These are phyloP conservation scores for Eupithecia inturbata DNA, from an alignment of 2,888 invertebrate genomes.

Conservation along the genomic window DNA sequence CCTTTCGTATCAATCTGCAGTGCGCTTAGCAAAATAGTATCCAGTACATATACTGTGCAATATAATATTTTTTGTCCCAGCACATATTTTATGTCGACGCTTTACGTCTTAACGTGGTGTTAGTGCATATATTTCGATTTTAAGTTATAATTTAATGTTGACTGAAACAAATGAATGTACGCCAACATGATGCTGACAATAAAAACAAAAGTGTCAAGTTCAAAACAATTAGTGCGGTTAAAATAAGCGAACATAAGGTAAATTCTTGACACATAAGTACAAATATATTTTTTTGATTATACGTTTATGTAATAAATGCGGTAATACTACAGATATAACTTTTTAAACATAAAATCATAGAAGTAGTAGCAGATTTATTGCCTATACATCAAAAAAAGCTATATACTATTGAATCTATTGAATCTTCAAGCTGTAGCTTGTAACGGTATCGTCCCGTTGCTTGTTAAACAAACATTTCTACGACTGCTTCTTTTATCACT, in stretches of 20 bases:
- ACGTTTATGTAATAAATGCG: not conserved
- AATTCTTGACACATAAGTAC: not conserved
- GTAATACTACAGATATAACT: too few relatives aligned
- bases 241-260: not conserved
- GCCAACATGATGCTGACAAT: not conserved
- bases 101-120: not conserved
- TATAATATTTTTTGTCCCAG: not conserved
- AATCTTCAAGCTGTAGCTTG: too few relatives aligned
- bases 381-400: too few relatives aligned
- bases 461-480: slow-evolving; percentile 31
- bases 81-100: not conserved
- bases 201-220: not conserved
- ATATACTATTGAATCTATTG: too few relatives aligned
- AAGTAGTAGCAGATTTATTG: too few relatives aligned
- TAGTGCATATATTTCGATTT: not conserved
- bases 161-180: not conserved
- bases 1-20: not conserved
- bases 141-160: not conserved
- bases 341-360: too few relatives aligned
- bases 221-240: not conserved
- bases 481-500: slow-evolving; percentile 65
- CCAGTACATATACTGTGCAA: not conserved
- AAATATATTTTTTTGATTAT: not conserved
- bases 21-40: not conserved
- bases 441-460: slow-evolving; percentile 19